Conservation (phyloP, 1,140 invertebrate species). For the Hirudo medicinalis region DNA sequence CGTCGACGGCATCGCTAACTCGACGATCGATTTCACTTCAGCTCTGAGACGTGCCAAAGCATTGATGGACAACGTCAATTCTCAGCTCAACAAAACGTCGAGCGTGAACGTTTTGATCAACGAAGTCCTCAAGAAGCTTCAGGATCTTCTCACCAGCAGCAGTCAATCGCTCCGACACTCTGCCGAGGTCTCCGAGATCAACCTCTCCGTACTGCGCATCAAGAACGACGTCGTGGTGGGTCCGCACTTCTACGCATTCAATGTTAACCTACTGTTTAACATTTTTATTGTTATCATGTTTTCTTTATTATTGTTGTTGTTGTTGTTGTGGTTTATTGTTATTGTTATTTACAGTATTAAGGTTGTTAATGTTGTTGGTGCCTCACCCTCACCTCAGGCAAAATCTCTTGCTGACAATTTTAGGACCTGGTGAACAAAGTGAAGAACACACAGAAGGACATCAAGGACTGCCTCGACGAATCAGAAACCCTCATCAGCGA, state of each 20-base stretch:
- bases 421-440: background rate
- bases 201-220: constrained; percentile 36
- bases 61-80: constrained; percentile 52
- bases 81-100: constrained; percentile 8
- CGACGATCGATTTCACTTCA: background rate
- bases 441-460: too few species aligned
- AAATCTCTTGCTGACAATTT: background rate
- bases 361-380: background rate
- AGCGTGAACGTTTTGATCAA: constrained; percentile 36
- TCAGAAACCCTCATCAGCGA: background rate
- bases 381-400: too few species aligned
- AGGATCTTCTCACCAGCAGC: constrained; percentile 58
- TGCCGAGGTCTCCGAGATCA: constrained; percentile 50
- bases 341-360: background rate
- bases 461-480: background rate
- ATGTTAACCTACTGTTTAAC: too few species aligned
- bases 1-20: too few species aligned
- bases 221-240: constrained; percentile 18
- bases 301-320: background rate
- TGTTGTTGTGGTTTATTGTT: background rate
- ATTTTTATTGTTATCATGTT: constrained; percentile 23
- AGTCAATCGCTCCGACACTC: constrained; percentile 50
- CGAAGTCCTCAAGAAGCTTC: constrained; percentile 23
- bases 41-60: constrained; percentile 48
- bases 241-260: too few species aligned